phyloP scores from a whole-genome alignment of 2,113 vertebrate genomes.

The Mesoclemmys tuberculata region DNA sequence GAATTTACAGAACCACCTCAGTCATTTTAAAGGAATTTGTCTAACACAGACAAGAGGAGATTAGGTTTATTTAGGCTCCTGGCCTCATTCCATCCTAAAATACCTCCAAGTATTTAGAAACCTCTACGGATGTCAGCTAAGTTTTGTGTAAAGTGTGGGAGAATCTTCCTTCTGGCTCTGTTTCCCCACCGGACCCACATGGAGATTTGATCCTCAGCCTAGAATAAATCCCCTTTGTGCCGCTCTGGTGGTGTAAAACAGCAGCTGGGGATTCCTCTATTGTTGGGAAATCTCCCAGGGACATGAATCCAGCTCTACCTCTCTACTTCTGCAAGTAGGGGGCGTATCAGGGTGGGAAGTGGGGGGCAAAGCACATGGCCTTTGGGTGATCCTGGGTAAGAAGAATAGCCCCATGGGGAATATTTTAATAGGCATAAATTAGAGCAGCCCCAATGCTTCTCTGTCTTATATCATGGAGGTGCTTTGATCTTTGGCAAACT shows the following conservation, averaged over 20 bases:
- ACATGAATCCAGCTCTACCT: not conserved
- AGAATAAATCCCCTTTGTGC: not conserved
- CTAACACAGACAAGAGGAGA: not conserved
- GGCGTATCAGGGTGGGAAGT: not conserved
- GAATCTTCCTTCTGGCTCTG: not conserved
- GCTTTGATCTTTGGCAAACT: not conserved
- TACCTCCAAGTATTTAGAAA: not conserved
- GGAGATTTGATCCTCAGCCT: not conserved
- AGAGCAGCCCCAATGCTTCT: not conserved
- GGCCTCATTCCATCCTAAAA: not conserved
- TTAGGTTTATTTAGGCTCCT: not conserved
- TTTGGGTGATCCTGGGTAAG: not conserved
- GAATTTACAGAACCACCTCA: not conserved
- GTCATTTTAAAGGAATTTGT: not conserved
- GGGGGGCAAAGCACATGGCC: not conserved
- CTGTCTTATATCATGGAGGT: not conserved
- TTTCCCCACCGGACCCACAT: not conserved
- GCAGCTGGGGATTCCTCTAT: not conserved
- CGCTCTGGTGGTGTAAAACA: not conserved
- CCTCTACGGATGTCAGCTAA: not conserved
- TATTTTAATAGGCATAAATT: not conserved
- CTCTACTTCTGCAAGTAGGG: not conserved
- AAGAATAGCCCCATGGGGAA: not conserved
- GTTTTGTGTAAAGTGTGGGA: not conserved
- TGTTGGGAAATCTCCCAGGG: not conserved